Conservation (phyloP, 2,113 vertebrate genomes). For the Dascyllus trimaculatus region DNA sequence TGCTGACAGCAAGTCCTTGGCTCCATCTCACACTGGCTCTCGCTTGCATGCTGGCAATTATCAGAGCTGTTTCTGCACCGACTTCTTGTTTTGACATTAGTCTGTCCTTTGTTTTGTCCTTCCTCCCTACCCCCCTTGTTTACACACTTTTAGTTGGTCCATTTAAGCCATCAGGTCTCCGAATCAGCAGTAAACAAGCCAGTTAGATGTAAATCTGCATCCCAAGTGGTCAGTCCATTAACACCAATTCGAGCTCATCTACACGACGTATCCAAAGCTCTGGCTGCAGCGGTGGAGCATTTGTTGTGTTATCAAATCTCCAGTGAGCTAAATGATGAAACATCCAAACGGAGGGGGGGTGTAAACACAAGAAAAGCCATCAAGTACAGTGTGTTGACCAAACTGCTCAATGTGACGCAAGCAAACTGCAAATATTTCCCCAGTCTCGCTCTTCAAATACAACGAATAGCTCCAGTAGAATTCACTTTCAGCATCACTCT, state of each 20-base stretch:
- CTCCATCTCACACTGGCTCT: constrained; percentile 51
- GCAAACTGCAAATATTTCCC: constrained; percentile 19
- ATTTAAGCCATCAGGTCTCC: constrained; percentile 30
- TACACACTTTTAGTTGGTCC: constrained; percentile 26
- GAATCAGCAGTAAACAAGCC: constrained; percentile 33
- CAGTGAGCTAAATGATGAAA: constrained; percentile 12
- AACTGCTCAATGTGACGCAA: constrained; percentile 12
- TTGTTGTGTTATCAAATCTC: constrained; percentile 25
- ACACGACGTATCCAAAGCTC: constrained; percentile 44
- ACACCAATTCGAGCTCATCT: constrained; percentile 71
- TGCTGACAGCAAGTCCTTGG: constrained; percentile 76
- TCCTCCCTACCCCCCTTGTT: constrained; percentile 7
- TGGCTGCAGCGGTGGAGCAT: constrained; percentile 16
- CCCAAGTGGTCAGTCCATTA: constrained; percentile 60
- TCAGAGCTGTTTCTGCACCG: constrained; percentile 35
- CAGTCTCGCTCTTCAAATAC: neutral
- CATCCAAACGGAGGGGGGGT: neutral
- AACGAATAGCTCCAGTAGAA: constrained; percentile 1
- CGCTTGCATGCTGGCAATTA: constrained; percentile 46
- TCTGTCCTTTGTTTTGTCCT: constrained; percentile 35
- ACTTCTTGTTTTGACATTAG: constrained; percentile 50
- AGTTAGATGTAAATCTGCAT: constrained; percentile 65
- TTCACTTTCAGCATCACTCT: constrained; percentile 30
- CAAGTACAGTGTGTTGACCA: neutral
- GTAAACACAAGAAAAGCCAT: constrained; percentile 17